phyloP scores from a whole-genome alignment of 2,888 invertebrate genomes.

The Acanthosepion pharaonis region DNA sequence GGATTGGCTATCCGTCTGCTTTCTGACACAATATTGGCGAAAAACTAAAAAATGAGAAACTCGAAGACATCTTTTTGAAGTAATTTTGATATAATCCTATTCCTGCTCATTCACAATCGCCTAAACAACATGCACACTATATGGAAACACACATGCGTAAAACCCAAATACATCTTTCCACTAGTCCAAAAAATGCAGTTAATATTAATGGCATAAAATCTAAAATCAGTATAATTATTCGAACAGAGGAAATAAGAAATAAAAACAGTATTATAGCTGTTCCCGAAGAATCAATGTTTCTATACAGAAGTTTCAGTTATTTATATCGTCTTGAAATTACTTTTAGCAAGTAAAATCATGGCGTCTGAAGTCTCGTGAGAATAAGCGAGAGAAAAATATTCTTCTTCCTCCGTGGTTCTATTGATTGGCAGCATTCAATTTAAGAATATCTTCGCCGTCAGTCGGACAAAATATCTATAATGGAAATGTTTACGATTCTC shows the following conservation, averaged over 20 bases:
- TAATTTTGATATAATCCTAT: too few species aligned
- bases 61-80: too few species aligned
- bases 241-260: not conserved
- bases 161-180: too few species aligned
- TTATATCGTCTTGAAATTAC: not conserved
- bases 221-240: not conserved
- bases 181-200: not conserved
- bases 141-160: too few species aligned
- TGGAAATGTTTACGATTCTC: conserved; percentile 8
- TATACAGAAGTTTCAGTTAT: not conserved
- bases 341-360: not conserved
- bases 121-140: too few species aligned
- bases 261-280: not conserved
- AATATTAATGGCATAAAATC: not conserved
- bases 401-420: not conserved
- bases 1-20: too few species aligned
- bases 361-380: not conserved
- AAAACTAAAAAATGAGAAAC: too few species aligned
- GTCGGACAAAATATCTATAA: not conserved
- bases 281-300: not conserved
- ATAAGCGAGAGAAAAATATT: not conserved
- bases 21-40: too few species aligned
- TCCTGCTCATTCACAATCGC: too few species aligned
- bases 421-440: not conserved
- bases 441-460: conserved; percentile 4